Evolutionary conservation across 2,797 vertebrate species (phyloP).

Genomic region (Sylvilagus floridanus): DNA sequence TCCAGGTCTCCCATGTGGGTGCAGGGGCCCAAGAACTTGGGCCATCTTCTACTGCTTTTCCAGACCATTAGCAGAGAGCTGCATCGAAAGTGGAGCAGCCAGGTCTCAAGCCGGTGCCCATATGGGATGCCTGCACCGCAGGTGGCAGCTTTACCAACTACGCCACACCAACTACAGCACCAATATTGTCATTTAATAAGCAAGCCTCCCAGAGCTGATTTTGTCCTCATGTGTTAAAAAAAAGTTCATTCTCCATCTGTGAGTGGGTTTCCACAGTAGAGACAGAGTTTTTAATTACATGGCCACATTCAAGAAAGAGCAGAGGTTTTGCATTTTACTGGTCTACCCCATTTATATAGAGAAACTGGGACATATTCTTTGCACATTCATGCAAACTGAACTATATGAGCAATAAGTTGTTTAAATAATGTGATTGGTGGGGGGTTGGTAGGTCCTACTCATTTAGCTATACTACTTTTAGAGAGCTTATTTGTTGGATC

Average conservation of each 20-base stretch:
- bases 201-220: not conserved
- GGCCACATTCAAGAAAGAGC: not conserved
- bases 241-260: not conserved
- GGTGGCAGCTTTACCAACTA: no score
- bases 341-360: not conserved
- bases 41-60: no score
- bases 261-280: not conserved
- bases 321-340: not conserved
- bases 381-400: not conserved
- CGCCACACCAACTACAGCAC: no score
- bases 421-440: not conserved
- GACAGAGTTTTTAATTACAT: not conserved
- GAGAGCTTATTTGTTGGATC: not conserved
- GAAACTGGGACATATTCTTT: not conserved
- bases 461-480: not conserved
- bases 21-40: no score
- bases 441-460: not conserved
- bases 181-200: not conserved
- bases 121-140: no score
- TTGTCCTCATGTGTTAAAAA: not conserved
- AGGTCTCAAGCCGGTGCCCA: no score
- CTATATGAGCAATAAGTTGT: not conserved
- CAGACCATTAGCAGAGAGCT: no score
- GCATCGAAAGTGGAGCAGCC: no score
- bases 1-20: no score